Evolutionary conservation across 1,140 invertebrate species (phyloP), one percentile per base, ranked within the genome.

Genomic region (Formica exsecta): DNA sequence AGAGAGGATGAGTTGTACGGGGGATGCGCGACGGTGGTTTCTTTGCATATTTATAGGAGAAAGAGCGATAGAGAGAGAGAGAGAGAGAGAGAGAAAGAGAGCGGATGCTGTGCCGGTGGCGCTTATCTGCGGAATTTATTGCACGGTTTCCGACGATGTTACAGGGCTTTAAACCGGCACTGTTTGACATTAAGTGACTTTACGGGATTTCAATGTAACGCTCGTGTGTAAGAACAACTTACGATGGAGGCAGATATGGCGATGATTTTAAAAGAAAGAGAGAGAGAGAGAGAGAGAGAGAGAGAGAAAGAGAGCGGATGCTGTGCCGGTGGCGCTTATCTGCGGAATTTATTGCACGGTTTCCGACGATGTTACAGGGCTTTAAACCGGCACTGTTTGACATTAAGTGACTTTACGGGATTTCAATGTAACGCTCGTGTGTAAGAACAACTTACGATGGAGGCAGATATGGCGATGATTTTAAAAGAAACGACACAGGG

Each of bases 171-270:
- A 90, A 89, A 87, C 86, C 86, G 13, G 62, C 62, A 68, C 41
- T 64, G 86, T 90, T 90, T 88, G 89, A 90, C 80, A 81, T 90
- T 90, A 89, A 90, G 64, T 81, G 89, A 90, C 86, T 90, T 77
- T 57, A 88, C 75, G 64, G 88, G 88, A 90, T 90, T 90, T 90
- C 89, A 87, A 90, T 90, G 88, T 87, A 76, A 59, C 88, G 61
- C 66, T n/a, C 11, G 66, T 25, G 44, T n/a, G 61, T 22, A 36
- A 54, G 13, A 61, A 32, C 66, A 48, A n/a, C 22, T 19, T 54
- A 16, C 3, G 19, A 13, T 3, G 36, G 5, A n/a, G n/a, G n/a
- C n/a, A n/a, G n/a, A n/a, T n/a, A n/a, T n/a, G n/a, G n/a, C n/a
- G n/a, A n/a, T n/a, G n/a, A n/a, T n/a, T n/a, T n/a, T n/a, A n/a